A percentile compares a stretch with the other conserved stretches of the same genome.
Evolutionary conservation across 2,888 invertebrate species (phyloP).

Genomic region (Tetranychus piercei): DNA sequence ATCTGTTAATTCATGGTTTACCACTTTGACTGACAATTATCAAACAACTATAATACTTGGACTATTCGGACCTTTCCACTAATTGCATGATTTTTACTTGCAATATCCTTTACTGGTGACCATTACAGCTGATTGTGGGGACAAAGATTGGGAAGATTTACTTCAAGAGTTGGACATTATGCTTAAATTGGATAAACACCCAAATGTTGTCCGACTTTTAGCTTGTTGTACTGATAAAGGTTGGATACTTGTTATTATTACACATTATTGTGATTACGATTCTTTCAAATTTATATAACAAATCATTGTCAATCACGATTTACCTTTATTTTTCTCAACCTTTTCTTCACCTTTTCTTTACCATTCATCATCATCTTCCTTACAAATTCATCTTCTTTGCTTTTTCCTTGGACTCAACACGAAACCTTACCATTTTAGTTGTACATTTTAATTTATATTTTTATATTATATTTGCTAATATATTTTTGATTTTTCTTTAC

Average conservation of each 20-base stretch:
- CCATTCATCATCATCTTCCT: not conserved
- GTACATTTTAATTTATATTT: not conserved
- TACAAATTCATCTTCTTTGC: not conserved
- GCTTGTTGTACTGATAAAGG: conserved; percentile 70
- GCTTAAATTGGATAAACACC: conserved; percentile 74
- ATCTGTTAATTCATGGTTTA: no score
- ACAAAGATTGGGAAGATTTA: conserved; percentile 44
- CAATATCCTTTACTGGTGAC: not conserved
- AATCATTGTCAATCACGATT: not conserved
- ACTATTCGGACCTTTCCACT: no score
- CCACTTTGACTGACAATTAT: no score
- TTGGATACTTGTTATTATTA: conserved; percentile 26
- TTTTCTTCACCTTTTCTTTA: not conserved
- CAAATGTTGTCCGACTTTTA: conserved; percentile 66
- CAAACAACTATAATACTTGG: no score
- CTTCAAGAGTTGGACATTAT: conserved; percentile 70
- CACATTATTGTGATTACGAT: not conserved
- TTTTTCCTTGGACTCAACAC: not conserved
- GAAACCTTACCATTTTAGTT: not conserved
- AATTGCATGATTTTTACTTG: no score
- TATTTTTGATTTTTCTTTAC: not conserved
- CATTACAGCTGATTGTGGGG: conserved; percentile 6
- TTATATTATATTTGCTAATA: not conserved
- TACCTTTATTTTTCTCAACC: not conserved
- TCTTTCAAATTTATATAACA: not conserved